phyloP scores from a whole-genome alignment of 2,888 invertebrate genomes.

The Zeuzera pyrina region DNA sequence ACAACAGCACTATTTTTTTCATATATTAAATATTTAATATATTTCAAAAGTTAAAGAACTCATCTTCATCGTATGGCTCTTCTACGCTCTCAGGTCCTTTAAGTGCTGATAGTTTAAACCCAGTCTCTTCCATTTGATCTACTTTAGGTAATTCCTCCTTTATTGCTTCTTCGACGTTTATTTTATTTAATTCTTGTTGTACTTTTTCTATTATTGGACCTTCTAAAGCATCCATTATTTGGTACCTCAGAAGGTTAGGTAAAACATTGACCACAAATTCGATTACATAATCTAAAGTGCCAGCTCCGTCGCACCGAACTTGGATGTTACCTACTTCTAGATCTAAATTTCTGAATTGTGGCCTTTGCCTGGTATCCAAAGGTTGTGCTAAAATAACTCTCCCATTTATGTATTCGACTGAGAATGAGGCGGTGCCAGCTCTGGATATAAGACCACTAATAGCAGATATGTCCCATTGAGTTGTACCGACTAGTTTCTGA shows the following conservation, averaged over 20 bases:
- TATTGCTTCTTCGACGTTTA: conserved; percentile 83
- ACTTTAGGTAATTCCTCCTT: conserved; percentile 79
- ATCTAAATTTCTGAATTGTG: conserved; percentile 81
- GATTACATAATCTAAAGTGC: conserved; percentile 87
- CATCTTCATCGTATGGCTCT: conserved; percentile 50
- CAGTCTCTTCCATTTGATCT: conserved; percentile 70
- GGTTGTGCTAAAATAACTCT: conserved; percentile 81
- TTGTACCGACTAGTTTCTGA: conserved; percentile 82
- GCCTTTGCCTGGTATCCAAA: conserved; percentile 82
- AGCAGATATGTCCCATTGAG: conserved; percentile 84
- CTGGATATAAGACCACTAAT: conserved; percentile 78
- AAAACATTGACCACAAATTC: conserved; percentile 87
- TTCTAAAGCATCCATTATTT: conserved; percentile 89
- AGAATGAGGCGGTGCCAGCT: conserved; percentile 82
- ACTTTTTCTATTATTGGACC: conserved; percentile 81
- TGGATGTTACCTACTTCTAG: conserved; percentile 89
- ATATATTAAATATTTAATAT: too few relatives aligned
- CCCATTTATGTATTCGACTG: conserved; percentile 83
- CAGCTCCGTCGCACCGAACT: conserved; percentile 86
- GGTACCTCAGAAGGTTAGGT: conserved; percentile 88
- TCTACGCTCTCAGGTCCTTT: conserved; percentile 20
- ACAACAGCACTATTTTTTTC: too few relatives aligned
- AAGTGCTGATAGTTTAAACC: conserved; percentile 55
- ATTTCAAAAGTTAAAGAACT: conserved; percentile 65
- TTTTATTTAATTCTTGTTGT: conserved; percentile 80